These are phyloP conservation scores for Piscicola geometra DNA, from an alignment of 2,888 invertebrate species.

Conservation along the genomic window DNA sequence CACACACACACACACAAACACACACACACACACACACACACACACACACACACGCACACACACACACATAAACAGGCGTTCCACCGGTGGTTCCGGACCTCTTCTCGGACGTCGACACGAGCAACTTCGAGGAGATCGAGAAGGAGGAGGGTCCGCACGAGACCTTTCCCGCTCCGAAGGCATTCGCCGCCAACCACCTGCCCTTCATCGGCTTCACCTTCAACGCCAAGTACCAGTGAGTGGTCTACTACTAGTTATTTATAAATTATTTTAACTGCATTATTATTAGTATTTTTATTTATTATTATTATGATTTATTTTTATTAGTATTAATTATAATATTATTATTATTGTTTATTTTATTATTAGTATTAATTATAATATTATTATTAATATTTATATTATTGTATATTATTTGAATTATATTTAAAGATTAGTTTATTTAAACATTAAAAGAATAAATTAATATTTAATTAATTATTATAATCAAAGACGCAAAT, in stretches of 20 bases:
- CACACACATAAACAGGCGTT: conserved; percentile 60
- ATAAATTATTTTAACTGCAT: no score
- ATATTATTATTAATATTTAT: neutral
- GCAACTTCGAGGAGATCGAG: conserved; percentile 96
- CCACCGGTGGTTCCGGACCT: conserved; percentile 96
- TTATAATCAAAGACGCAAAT: conserved; percentile 11
- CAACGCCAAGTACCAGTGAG: conserved; percentile 69
- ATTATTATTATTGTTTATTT: no score
- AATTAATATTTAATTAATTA: neutral
- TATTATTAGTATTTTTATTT: no score
- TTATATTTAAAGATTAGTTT: neutral
- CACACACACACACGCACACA: no score
- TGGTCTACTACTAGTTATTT: conserved; percentile 36
- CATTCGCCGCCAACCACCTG: conserved; percentile 95
- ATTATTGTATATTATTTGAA: neutral
- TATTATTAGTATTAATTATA: no score
- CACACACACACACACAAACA: conserved; percentile 1
- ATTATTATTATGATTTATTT: no score
- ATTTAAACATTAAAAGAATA: neutral
- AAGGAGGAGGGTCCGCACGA: conserved; percentile 86
- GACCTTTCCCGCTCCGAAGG: conserved; percentile 90
- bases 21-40: neutral
- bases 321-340: no score
- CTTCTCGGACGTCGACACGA: conserved; percentile 91
- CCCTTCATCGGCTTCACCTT: conserved; percentile 98